Evolutionary conservation across 2,113 vertebrate genomes (phyloP).

Genomic region (Crocuta crocuta): DNA sequence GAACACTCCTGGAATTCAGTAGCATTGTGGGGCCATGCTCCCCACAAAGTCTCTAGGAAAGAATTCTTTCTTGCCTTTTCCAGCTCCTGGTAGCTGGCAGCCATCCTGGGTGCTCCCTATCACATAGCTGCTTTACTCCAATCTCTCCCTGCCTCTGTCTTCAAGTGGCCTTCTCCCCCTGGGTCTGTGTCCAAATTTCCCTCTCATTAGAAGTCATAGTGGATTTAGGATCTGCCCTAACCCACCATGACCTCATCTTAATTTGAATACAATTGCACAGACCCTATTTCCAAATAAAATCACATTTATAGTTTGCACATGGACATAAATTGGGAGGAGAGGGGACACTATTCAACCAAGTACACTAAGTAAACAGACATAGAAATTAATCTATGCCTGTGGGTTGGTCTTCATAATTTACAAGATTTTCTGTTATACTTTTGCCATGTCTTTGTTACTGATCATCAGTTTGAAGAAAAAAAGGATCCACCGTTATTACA

Average conservation of each 20-base stretch:
- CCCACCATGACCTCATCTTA: not conserved
- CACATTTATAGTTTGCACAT: not conserved
- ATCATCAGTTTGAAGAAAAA: conserved; percentile 30
- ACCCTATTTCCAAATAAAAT: not conserved
- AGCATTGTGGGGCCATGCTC: not conserved
- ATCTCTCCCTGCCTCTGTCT: not conserved
- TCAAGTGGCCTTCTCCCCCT: not conserved
- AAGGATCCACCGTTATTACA: conserved; percentile 80
- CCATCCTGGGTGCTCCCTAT: too few species aligned
- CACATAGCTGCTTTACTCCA: not conserved
- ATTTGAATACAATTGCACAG: not conserved
- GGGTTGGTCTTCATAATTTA: not conserved
- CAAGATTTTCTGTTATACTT: not conserved
- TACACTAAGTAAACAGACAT: not conserved
- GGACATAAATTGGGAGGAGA: not conserved
- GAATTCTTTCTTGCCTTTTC: not conserved
- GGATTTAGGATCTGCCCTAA: not conserved
- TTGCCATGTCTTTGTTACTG: not conserved
- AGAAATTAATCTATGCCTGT: not conserved
- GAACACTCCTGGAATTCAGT: not conserved
- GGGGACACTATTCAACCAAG: not conserved
- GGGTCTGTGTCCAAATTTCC: not conserved
- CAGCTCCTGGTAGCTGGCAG: not conserved
- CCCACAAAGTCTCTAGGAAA: not conserved
- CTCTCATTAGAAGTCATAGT: not conserved